Percentiles rank a stretch among this genome's conserved stretches.
Conservation (phyloP, 2,113 vertebrate genomes). For the Cacatua alba region DNA sequence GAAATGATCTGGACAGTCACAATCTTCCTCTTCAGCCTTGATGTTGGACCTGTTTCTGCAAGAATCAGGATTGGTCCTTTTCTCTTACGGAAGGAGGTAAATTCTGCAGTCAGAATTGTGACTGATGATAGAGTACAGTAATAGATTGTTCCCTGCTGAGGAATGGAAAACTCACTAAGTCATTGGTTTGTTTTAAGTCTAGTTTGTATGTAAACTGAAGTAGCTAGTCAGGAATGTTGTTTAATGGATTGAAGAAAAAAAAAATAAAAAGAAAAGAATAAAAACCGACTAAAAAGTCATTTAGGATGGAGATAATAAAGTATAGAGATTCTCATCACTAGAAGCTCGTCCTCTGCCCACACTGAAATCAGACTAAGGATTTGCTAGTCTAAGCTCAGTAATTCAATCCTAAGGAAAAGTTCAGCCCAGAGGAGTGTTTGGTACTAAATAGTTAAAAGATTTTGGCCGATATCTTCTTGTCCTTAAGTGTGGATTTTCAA, state of each 20-base stretch:
- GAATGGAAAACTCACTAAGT: not conserved
- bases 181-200: not conserved
- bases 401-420: constrained; percentile 29
- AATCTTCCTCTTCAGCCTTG: not conserved
- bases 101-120: not conserved
- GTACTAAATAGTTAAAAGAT: constrained; percentile 46
- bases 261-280: not conserved
- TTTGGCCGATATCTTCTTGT: constrained; percentile 21
- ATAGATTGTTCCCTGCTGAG: not conserved
- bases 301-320: not conserved
- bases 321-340: not conserved
- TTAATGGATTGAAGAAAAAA: not conserved
- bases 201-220: not conserved
- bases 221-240: not conserved
- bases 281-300: not conserved
- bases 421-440: constrained; percentile 25
- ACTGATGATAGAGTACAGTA: not conserved
- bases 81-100: not conserved
- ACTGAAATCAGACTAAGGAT: not conserved
- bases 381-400: not conserved
- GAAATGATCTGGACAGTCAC: not conserved
- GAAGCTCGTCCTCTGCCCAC: not conserved
- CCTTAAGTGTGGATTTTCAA: constrained; percentile 33
- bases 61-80: not conserved
- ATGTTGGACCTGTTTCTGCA: not conserved